Conservation (phyloP, 2,888 invertebrate species). For the Elysia crispata region DNA sequence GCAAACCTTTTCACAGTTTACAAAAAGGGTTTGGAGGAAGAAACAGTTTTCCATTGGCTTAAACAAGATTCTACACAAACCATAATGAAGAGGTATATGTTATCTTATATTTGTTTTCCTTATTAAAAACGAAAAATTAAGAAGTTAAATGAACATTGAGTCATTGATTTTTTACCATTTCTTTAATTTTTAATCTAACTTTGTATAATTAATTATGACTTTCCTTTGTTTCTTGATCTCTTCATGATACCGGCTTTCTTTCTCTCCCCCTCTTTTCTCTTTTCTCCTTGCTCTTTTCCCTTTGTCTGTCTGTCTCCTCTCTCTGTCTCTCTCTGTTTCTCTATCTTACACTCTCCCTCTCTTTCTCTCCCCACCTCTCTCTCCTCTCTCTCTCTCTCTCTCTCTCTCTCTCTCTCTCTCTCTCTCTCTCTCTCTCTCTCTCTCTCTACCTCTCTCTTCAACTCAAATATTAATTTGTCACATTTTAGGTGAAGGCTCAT, state of each 20-base stretch:
- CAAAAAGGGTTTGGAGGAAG: no score
- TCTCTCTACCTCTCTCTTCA: constrained; percentile 11
- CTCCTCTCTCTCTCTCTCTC: constrained; percentile 33
- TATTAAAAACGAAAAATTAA: no score
- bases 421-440: constrained; percentile 27
- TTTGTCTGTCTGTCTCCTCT: background rate
- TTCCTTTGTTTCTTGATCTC: constrained; percentile 51
- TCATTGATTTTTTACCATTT: no score
- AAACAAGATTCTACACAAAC: no score
- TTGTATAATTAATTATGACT: no score
- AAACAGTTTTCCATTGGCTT: no score
- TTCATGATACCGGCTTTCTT: constrained; percentile 49
- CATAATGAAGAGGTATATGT: background rate
- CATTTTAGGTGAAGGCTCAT: no score
- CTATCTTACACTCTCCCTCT: background rate
- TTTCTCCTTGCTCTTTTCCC: constrained; percentile 50
- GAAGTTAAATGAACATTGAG: no score
- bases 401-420: constrained; percentile 26
- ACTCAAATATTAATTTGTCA: background rate
- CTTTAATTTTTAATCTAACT: no score
- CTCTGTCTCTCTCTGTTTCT: background rate
- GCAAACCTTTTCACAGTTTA: no score
- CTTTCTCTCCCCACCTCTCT: background rate
- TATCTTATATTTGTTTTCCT: constrained; percentile 44
- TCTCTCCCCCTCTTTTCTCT: constrained; percentile 50